phyloP scores from a whole-genome alignment of 2,113 vertebrate species.

The Hemichromis elongatus region DNA sequence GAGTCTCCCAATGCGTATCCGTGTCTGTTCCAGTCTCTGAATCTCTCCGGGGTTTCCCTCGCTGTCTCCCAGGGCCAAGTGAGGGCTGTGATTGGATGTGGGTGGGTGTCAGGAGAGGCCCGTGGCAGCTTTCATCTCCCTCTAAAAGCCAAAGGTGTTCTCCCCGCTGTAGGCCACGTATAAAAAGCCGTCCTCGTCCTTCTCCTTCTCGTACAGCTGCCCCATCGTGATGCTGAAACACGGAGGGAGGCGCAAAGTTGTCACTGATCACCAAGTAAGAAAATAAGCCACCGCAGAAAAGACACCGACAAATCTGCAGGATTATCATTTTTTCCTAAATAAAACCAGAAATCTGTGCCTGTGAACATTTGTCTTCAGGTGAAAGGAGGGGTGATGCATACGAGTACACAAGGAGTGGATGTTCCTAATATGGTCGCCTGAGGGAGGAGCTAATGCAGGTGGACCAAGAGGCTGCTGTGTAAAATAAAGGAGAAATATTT shows the following conservation, averaged over 20 bases:
- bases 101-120: background rate
- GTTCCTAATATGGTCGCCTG: background rate
- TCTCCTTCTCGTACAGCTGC: constrained; percentile 96
- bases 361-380: background rate
- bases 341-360: background rate
- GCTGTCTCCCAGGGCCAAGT: background rate
- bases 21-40: background rate
- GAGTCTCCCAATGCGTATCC: background rate
- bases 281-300: background rate
- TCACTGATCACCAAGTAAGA: background rate
- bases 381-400: background rate
- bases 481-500: background rate
- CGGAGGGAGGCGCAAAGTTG: fast-evolving
- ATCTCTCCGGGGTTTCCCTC: constrained; percentile 22
- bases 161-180: constrained; percentile 98
- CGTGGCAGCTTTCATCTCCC: background rate
- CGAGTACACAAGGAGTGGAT: fast-evolving
- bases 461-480: background rate
- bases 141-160: constrained; percentile 85
- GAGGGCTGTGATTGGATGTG: constrained; percentile 41
- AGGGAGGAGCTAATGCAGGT: background rate
- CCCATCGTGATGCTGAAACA: constrained; percentile 92
- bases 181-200: constrained; percentile 95
- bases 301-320: fast-evolving
- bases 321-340: background rate